A percentile compares a stretch with the other conserved stretches of the same genome.
Evolutionary conservation across 1,140 invertebrate species (phyloP).

Genomic region (Cardiocondyla obscurior): DNA sequence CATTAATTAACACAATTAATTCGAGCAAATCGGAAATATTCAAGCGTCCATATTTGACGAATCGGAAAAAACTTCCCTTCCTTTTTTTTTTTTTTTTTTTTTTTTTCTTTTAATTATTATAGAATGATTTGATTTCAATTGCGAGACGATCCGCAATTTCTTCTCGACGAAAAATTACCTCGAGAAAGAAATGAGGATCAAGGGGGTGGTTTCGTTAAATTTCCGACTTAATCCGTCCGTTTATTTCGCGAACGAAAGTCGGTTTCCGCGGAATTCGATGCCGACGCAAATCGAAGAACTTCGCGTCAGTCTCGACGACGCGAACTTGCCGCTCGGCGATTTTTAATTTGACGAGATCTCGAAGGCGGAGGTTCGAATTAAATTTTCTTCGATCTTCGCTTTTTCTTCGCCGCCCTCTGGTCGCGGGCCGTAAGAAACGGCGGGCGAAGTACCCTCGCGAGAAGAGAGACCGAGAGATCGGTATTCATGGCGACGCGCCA

Average conservation of each 20-base stretch:
- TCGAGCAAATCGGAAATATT: too few relatives aligned
- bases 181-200: too few relatives aligned
- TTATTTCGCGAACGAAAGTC: too few relatives aligned
- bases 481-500: constrained; percentile 60
- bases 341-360: too few relatives aligned
- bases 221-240: too few relatives aligned
- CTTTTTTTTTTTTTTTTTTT: too few relatives aligned
- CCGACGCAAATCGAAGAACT: background rate
- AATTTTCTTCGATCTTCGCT: background rate
- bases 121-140: background rate
- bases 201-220: background rate
- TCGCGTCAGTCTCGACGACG: background rate
- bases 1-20: background rate
- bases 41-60: too few relatives aligned
- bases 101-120: background rate
- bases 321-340: too few relatives aligned
- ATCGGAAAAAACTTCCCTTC: background rate
- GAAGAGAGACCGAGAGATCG: constrained; percentile 72
- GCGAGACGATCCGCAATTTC: background rate
- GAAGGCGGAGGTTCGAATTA: background rate
- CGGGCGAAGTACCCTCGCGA: constrained; percentile 17
- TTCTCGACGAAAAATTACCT: background rate
- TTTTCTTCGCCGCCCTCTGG: too few relatives aligned
- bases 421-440: background rate
- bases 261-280: background rate